A percentile compares a stretch with the other conserved stretches of the same genome.
Conservation (phyloP, 2,113 vertebrate genomes). For the Tamias sibiricus region DNA sequence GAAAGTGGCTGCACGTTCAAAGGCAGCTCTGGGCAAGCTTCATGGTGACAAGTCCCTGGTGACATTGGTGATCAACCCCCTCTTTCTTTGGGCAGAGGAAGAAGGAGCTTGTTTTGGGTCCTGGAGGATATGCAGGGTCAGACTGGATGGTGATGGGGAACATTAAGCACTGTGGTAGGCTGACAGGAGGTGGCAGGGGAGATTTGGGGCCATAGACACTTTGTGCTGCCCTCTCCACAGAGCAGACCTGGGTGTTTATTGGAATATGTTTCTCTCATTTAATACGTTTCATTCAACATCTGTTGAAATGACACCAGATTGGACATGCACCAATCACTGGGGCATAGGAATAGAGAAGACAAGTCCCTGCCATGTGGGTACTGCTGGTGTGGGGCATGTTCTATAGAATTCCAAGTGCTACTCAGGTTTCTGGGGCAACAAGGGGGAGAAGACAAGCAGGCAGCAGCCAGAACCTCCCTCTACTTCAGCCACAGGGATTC, state of each 20-base stretch:
- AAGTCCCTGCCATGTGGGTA: background rate
- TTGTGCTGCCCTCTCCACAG: background rate
- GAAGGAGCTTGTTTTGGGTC: background rate
- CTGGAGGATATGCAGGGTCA: background rate
- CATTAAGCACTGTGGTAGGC: background rate
- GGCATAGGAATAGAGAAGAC: background rate
- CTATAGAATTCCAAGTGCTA: background rate
- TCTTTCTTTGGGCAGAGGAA: background rate
- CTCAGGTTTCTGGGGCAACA: background rate
- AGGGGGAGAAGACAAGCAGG: background rate
- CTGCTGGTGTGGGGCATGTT: background rate
- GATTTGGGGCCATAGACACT: background rate
- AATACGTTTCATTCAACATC: background rate
- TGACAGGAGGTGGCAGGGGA: background rate
- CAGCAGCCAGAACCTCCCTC: background rate
- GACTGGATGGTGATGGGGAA: background rate
- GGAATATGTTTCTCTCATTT: background rate
- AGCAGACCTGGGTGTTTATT: background rate
- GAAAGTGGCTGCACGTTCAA: background rate
- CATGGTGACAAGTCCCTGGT: background rate
- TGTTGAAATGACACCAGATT: background rate
- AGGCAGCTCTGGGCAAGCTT: constrained; percentile 57
- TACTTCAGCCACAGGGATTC: background rate
- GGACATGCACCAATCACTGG: background rate
- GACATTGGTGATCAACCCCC: too few relatives aligned